A percentile compares a stretch with the other conserved stretches of the same genome.
Evolutionary conservation across 2,888 invertebrate genomes (phyloP).

Genomic region (Hemithea aestivaria): DNA sequence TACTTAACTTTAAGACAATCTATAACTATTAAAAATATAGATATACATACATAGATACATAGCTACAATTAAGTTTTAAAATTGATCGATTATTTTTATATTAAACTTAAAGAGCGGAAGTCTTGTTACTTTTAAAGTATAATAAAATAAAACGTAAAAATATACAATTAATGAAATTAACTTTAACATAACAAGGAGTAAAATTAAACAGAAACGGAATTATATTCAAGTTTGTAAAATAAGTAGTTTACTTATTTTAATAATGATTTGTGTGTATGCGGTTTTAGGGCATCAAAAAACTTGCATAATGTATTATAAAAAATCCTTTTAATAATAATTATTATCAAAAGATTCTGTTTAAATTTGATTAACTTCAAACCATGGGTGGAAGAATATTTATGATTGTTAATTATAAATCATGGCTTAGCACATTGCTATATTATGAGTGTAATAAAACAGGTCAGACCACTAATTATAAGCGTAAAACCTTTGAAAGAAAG

Average conservation of each 20-base stretch:
- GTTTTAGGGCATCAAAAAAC: conserved; percentile 4
- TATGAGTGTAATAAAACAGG: too few relatives aligned
- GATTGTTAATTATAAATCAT: too few relatives aligned
- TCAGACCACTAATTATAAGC: too few relatives aligned
- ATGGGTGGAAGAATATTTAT: too few relatives aligned
- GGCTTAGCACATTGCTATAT: too few relatives aligned
- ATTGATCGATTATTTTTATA: conserved; percentile 55
- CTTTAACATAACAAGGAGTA: conserved; percentile 41
- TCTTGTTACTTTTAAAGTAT: conserved; percentile 47
- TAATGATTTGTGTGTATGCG: conserved; percentile 1
- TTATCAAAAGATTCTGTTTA: too few relatives aligned
- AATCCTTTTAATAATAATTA: too few relatives aligned
- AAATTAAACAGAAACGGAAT: conserved; percentile 33
- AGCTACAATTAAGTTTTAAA: conserved; percentile 67
- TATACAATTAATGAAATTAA: conserved; percentile 31
- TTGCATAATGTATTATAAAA: neutral
- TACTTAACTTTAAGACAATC: conserved; percentile 67
- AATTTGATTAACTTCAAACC: too few relatives aligned
- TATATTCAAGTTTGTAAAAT: conserved; percentile 10
- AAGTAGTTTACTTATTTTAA: conserved; percentile 5
- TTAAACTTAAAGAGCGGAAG: conserved; percentile 60
- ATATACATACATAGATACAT: conserved; percentile 75
- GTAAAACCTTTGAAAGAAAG: too few relatives aligned
- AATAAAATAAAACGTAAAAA: conserved; percentile 26
- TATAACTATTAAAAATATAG: conserved; percentile 73